Evolutionary conservation across 2,797 vertebrate species (phyloP).

Genomic region (Anguilla obscura): DNA sequence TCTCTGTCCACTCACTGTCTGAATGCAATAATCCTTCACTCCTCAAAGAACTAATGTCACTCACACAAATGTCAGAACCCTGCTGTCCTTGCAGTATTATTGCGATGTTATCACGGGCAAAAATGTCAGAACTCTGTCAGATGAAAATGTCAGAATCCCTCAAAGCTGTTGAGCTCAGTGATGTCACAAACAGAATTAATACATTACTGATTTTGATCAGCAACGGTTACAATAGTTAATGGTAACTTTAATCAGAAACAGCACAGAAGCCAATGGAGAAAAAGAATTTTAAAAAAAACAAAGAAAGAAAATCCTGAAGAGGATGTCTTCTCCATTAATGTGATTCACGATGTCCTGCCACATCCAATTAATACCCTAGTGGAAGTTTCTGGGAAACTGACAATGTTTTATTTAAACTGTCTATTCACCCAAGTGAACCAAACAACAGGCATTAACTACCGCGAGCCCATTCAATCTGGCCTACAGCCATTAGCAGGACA

Average conservation of each 20-base stretch:
- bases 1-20: not conserved
- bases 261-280: not conserved
- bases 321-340: slow-evolving; percentile 6
- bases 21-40: not conserved
- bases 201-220: not conserved
- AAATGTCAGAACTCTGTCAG: not conserved
- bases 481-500: not conserved
- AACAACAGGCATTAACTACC: not conserved
- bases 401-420: not conserved
- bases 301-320: not conserved
- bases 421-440: not conserved
- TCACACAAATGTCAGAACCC: not conserved
- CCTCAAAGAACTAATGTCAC: not conserved
- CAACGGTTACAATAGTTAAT: not conserved
- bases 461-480: not conserved
- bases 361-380: not conserved
- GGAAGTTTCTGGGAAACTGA: slow-evolving; percentile 7
- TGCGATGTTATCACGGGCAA: not conserved
- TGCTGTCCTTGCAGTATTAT: not conserved
- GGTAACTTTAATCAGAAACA: not conserved
- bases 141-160: not conserved
- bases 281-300: not conserved
- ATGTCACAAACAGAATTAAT: not conserved
- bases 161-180: not conserved
- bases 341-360: not conserved